A percentile compares a stretch with the other conserved stretches of the same genome.
These are phyloP conservation scores for Sus cebifrons DNA, from an alignment of 2,797 vertebrate species.

Conservation along the genomic window DNA sequence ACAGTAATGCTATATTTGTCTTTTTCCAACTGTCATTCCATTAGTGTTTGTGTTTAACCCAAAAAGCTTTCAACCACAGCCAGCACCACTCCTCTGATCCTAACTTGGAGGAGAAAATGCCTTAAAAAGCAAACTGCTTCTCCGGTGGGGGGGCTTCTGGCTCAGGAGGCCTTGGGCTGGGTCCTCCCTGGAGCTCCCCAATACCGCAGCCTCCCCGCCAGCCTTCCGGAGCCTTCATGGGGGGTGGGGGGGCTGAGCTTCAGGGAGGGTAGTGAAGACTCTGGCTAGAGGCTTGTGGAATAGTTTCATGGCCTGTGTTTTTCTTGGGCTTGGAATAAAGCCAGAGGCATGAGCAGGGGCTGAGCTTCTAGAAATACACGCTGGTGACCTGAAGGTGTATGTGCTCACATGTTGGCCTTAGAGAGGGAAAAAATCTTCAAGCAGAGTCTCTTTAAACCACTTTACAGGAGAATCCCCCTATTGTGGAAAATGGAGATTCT, in stretches of 20 bases:
- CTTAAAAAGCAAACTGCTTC: conserved; percentile 79
- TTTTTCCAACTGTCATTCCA: conserved; percentile 72
- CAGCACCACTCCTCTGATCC: conserved; percentile 55
- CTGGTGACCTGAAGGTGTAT: neutral
- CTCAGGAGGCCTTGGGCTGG: neutral
- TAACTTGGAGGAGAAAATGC: conserved; percentile 16
- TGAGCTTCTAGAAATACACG: neutral
- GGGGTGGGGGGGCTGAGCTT: neutral
- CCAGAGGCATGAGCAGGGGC: neutral
- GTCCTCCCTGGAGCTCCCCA: neutral
- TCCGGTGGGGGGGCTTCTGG: conserved; percentile 35
- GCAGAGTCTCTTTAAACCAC: conserved; percentile 34
- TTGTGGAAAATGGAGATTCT: conserved; percentile 71
- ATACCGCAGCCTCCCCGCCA: neutral
- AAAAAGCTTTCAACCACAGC: conserved; percentile 63
- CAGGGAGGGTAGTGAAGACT: neutral
- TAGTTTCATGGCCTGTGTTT: conserved; percentile 23
- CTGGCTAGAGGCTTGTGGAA: neutral
- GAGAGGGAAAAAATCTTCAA: neutral
- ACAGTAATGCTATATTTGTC: conserved; percentile 44
- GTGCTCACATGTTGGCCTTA: neutral
- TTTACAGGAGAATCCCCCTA: conserved; percentile 12
- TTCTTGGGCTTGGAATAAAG: neutral
- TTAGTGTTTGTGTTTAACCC: conserved; percentile 58
- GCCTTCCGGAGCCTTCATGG: neutral